Percentiles rank a stretch among this genome's conserved stretches.
These are phyloP conservation scores for Microctonus hyperodae DNA, from an alignment of 2,888 invertebrate species.

Conservation along the genomic window DNA sequence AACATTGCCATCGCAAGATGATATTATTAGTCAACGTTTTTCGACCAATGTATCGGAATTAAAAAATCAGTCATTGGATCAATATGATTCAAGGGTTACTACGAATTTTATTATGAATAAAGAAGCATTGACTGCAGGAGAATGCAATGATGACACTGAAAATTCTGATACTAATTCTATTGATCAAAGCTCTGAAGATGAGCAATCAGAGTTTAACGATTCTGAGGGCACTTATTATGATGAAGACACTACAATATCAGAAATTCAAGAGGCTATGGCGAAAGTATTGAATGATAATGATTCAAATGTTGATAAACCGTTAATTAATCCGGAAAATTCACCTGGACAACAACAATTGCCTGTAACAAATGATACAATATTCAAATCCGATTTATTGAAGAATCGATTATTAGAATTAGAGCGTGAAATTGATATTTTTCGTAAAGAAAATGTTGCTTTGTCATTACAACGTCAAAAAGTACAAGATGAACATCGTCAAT, in stretches of 20 bases:
- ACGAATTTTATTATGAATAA: not conserved
- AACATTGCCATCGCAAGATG: constrained; percentile 22
- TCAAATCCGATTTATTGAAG: constrained; percentile 69
- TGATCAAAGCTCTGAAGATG: constrained; percentile 42
- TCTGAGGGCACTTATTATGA: constrained; percentile 38
- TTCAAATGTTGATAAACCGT: constrained; percentile 12
- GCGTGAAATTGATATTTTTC: constrained; percentile 68
- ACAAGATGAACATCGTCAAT: constrained; percentile 65
- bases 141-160: not conserved
- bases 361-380: constrained; percentile 57
- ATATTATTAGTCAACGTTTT: not conserved
- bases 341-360: not conserved
- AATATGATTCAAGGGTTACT: not conserved
- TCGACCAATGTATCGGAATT: not conserved
- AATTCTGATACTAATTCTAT: constrained; percentile 29
- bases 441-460: constrained; percentile 65
- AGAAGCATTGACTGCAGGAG: not conserved
- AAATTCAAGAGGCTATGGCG: constrained; percentile 16
- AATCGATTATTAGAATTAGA: constrained; percentile 72
- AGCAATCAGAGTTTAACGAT: constrained; percentile 32
- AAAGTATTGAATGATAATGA: constrained; percentile 28
- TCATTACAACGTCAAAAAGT: constrained; percentile 59
- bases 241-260: constrained; percentile 35
- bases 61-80: not conserved
- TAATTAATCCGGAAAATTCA: not conserved